Percentiles rank a stretch among this genome's conserved stretches.
These are phyloP conservation scores for Boulengeromyrus knoepffleri DNA, from an alignment of 2,113 vertebrate species.

Conservation along the genomic window DNA sequence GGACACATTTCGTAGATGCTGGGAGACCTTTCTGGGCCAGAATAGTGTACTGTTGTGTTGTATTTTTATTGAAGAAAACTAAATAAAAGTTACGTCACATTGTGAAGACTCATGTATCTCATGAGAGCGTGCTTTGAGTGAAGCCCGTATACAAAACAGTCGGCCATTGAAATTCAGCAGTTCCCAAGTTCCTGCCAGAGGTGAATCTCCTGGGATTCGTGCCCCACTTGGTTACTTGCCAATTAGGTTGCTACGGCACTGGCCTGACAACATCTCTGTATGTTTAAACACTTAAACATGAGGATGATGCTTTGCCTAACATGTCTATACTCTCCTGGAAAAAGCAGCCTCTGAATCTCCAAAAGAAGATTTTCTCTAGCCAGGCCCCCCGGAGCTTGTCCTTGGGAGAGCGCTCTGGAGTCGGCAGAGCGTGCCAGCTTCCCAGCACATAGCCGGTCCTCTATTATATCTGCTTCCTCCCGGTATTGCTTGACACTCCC, in stretches of 20 bases:
- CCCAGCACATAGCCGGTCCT: not conserved
- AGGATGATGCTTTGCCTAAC: not conserved
- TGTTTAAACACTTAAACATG: not conserved
- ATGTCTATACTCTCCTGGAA: not conserved
- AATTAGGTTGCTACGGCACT: slow-evolving; percentile 12
- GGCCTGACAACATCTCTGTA: not conserved
- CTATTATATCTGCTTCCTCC: not conserved
- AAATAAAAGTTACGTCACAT: not conserved
- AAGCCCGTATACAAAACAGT: not conserved
- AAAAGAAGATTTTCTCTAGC: not conserved
- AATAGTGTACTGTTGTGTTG: not conserved
- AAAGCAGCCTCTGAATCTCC: not conserved
- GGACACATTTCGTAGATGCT: not conserved
- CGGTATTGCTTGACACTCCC: not conserved
- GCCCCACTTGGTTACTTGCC: slow-evolving; percentile 7
- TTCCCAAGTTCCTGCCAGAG: slow-evolving; percentile 4
- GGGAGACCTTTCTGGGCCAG: not conserved
- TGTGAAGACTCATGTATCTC: not conserved
- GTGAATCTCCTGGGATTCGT: not conserved
- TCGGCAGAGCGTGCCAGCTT: not conserved
- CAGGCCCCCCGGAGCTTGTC: not conserved
- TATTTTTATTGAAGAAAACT: not conserved
- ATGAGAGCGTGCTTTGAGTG: not conserved
- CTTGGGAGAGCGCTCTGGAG: not conserved
- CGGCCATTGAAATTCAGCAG: not conserved